Evolutionary conservation across 1,140 invertebrate genomes (phyloP).

Genomic region (Platorchestia sp.): DNA sequence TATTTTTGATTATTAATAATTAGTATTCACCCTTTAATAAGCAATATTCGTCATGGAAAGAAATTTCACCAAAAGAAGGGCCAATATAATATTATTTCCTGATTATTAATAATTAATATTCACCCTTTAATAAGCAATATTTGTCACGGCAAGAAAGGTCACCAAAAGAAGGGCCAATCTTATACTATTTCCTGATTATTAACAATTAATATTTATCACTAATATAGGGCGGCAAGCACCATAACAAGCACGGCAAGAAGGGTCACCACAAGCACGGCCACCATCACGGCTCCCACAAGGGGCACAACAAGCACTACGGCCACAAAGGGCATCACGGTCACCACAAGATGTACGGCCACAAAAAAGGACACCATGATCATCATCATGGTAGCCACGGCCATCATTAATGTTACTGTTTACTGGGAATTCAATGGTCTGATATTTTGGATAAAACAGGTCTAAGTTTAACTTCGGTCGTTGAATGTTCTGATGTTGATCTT

Average conservation of each 20-base stretch:
- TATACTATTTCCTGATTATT: not conserved
- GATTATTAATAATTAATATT: not conserved
- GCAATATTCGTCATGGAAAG: too few species aligned
- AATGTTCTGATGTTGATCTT: too few species aligned
- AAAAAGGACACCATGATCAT: constrained; percentile 55
- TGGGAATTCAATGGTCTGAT: too few species aligned
- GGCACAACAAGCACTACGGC: constrained; percentile 62
- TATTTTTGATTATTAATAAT: too few species aligned
- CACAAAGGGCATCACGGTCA: constrained; percentile 63
- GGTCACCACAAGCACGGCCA: constrained; percentile 62
- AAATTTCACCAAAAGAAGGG: too few species aligned
- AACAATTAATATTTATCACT: not conserved
- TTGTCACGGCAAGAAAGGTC: too few species aligned
- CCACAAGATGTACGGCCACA: constrained; percentile 53
- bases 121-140: constrained; percentile 55
- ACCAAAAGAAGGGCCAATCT: too few species aligned
- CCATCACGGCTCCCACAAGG: constrained; percentile 59
- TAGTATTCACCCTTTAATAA: too few species aligned
- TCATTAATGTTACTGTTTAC: constrained; percentile 19
- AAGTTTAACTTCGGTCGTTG: too few species aligned
- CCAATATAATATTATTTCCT: not conserved
- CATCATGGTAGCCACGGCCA: constrained; percentile 56
- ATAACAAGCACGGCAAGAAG: constrained; percentile 61
- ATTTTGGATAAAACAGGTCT: too few species aligned
- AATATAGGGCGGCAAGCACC: constrained; percentile 54